These are phyloP conservation scores for Agapostemon virescens DNA, from an alignment of 2,888 invertebrate species.

Conservation along the genomic window DNA sequence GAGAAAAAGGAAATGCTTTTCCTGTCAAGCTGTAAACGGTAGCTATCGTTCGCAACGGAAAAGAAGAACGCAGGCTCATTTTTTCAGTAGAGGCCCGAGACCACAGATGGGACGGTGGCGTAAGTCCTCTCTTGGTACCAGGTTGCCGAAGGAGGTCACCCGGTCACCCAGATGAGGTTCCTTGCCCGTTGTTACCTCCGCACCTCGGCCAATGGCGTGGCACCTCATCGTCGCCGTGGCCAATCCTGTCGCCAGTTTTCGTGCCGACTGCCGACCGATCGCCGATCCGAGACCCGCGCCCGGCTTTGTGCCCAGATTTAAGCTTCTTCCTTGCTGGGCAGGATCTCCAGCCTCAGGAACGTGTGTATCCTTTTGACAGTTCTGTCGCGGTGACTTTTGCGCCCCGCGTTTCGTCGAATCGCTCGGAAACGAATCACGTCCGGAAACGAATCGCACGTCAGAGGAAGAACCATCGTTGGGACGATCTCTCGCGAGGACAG, in stretches of 20 bases:
- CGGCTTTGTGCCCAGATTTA: constrained; percentile 76
- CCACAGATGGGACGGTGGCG: constrained; percentile 53
- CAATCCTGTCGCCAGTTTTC: constrained; percentile 73
- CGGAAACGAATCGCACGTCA: not conserved
- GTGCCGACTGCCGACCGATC: constrained; percentile 65
- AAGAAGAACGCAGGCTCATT: constrained; percentile 43
- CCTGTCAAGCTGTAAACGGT: constrained; percentile 27
- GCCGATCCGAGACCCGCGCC: constrained; percentile 68
- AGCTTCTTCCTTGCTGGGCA: constrained; percentile 77
- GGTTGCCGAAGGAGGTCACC: constrained; percentile 77
- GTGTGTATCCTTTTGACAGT: constrained; percentile 55
- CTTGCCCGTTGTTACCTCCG: constrained; percentile 72
- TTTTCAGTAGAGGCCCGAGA: constrained; percentile 38
- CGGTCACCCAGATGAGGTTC: constrained; percentile 79
- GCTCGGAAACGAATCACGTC: not conserved
- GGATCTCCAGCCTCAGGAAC: constrained; percentile 70
- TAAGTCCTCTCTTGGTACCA: constrained; percentile 68
- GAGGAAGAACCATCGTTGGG: not conserved
- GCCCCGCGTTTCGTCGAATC: not conserved
- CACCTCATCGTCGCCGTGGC: constrained; percentile 67
- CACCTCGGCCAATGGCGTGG: constrained; percentile 65
- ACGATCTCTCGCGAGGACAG: not conserved
- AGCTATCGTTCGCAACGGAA: constrained; percentile 14
- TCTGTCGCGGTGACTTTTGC: constrained; percentile 20
- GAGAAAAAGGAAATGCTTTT: constrained; percentile 29